Conservation (phyloP, 2,888 invertebrate genomes). For the Ichneumoninae sp. region DNA sequence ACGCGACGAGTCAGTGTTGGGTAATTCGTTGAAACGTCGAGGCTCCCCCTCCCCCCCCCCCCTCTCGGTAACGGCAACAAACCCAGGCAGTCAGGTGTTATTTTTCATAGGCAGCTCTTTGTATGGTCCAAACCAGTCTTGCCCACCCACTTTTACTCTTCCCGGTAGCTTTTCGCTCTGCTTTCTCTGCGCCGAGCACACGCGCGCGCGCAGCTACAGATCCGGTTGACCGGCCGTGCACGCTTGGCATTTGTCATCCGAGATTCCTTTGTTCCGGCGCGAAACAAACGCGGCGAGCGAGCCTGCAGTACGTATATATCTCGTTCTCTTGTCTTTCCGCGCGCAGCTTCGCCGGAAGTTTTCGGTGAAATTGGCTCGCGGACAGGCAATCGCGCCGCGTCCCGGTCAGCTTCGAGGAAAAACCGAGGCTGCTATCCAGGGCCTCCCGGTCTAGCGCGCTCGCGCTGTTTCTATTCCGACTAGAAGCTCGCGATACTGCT, state of each 20-base stretch:
- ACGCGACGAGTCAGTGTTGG: slow-evolving; percentile 36
- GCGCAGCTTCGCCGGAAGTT: slow-evolving; percentile 40
- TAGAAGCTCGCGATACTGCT: slow-evolving; percentile 18
- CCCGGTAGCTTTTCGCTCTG: slow-evolving; percentile 35
- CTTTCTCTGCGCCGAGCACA: slow-evolving; percentile 51
- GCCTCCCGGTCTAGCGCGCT: not conserved
- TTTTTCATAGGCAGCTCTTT: slow-evolving; percentile 72
- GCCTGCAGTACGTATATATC: slow-evolving; percentile 31
- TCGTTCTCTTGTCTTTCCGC: slow-evolving; percentile 13
- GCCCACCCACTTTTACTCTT: slow-evolving; percentile 16
- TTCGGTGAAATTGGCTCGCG: slow-evolving; percentile 23
- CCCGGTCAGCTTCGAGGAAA: not conserved
- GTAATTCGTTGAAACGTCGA: slow-evolving; percentile 54
- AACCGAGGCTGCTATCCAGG: not conserved
- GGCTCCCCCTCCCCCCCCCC: slow-evolving; percentile 18
- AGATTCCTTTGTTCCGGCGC: slow-evolving; percentile 80
- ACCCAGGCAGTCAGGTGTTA: slow-evolving; percentile 66
- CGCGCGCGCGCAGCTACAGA: slow-evolving; percentile 70
- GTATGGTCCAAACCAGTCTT: slow-evolving; percentile 53
- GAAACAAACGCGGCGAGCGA: slow-evolving; percentile 75
- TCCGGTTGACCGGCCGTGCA: slow-evolving; percentile 78
- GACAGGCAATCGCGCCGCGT: not conserved
- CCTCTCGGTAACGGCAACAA: slow-evolving; percentile 62
- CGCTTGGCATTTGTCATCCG: slow-evolving; percentile 80
- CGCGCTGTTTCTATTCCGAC: slow-evolving; percentile 7